A percentile compares a stretch with the other conserved stretches of the same genome.
These are phyloP conservation scores for Agapostemon virescens DNA, from an alignment of 2,888 invertebrate species.

Conservation along the genomic window DNA sequence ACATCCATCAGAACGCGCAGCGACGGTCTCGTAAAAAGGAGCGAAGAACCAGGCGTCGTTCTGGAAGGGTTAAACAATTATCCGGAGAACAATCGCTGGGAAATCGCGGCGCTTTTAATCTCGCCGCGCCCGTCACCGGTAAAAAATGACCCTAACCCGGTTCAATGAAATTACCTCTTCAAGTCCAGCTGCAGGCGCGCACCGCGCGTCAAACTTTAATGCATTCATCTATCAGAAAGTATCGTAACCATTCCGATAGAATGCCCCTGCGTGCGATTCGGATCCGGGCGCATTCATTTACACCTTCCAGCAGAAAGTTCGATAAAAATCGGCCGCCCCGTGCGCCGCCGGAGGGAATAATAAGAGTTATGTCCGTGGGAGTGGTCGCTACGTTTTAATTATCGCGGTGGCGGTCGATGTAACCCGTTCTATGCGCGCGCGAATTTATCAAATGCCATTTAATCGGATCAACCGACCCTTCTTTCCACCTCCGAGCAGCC, in stretches of 20 bases:
- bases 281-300: conserved; percentile 22
- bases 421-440: conserved; percentile 48
- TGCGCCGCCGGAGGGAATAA: conserved; percentile 46
- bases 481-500: neutral
- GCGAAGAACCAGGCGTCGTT: neutral
- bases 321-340: conserved; percentile 46
- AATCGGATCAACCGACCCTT: conserved; percentile 61
- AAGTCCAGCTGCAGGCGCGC: neutral
- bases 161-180: neutral
- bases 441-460: conserved; percentile 68
- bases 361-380: conserved; percentile 59
- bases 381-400: conserved; percentile 66
- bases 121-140: neutral
- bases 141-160: neutral
- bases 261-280: neutral
- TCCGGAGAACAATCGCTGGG: neutral
- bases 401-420: conserved; percentile 51
- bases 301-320: neutral
- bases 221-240: conserved; percentile 7
- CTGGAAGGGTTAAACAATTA: neutral
- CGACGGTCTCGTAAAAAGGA: neutral
- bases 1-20: neutral
- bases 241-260: conserved; percentile 14
- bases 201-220: conserved; percentile 20
- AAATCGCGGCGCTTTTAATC: neutral